Base-by-base conservation (phyloP, 1,140 invertebrate genomes). In the Holotrichia oblita region DNA sequence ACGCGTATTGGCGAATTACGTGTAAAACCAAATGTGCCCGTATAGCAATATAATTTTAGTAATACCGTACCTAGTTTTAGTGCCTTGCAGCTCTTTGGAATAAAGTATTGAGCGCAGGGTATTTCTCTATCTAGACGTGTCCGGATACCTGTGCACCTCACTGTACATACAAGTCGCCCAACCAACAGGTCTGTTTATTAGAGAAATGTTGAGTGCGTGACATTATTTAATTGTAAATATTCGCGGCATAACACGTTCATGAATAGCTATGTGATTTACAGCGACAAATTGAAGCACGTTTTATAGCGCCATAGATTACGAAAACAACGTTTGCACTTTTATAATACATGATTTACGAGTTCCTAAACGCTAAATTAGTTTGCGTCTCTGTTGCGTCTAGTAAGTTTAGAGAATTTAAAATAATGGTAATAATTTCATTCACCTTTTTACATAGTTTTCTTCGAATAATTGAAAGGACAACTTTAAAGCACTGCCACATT, bases 401-500 rank as follows among this genome's bases (percentile, higher is more conserved):
- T 64, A 64, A 6, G 17, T 64, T 64, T 22, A 20, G 44, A 10
- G 10, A 48, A 48, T 48, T 55, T 55, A 55, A 55, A 55, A 55
- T 55, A 55, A 17, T 55, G n/a, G 12, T 64, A 22, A 2, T 69
- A 69, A 34, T 7, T 6, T 27, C 3, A 69, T 27, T 69, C 22
- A 69, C 61, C 61, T 3, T 24, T 27, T 69, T 69, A 12, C 22
- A 4, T 9, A 69, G 6, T 24, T 69, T 27, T 22, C 22, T 24
- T 22, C 61, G 22, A 69, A 69, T 69, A 69, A 17, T 7, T 10
- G 61, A 69, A 69, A 69, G 12, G 0, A 69, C 2, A 69, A 27
- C 22, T 69, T 69, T 69, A 7, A 69, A 69, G 22, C 61, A 69
- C 61, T 69, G 61, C 61, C 61, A 69, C 61, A 69, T 69, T 69